Evolutionary conservation across 2,888 invertebrate species (phyloP).

Genomic region (Lumbricus terrestris): DNA sequence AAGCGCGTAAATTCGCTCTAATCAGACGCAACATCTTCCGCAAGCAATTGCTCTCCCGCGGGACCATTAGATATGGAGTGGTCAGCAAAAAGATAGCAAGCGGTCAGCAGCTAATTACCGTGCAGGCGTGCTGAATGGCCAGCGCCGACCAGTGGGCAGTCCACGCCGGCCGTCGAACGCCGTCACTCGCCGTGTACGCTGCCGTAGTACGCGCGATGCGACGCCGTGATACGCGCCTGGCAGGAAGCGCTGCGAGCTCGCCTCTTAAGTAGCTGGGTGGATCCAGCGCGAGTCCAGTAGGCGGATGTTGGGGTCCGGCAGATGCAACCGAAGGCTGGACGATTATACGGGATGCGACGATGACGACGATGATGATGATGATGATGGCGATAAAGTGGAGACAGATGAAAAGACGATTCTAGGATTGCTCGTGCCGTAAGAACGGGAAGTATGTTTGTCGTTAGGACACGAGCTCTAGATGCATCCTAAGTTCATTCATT

Average conservation of each 20-base stretch:
- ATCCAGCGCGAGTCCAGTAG: not conserved
- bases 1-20: not conserved
- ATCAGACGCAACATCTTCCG: not conserved
- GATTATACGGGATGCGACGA: not conserved
- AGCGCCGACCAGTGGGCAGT: not conserved
- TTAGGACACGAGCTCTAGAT: too few species aligned
- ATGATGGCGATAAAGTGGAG: not conserved
- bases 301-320: not conserved
- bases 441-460: too few species aligned
- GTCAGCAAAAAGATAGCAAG: not conserved
- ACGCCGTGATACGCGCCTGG: not conserved
- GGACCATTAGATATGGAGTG: not conserved
- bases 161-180: not conserved
- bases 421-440: not conserved
- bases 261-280: not conserved
- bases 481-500: too few species aligned
- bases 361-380: not conserved
- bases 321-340: not conserved
- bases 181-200: not conserved
- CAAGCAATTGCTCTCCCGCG: not conserved
- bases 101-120: conserved; percentile 3
- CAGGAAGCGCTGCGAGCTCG: not conserved
- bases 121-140: not conserved
- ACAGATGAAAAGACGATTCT: not conserved
- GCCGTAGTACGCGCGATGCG: not conserved